Percentiles rank a stretch among this genome's conserved stretches.
phyloP scores from a whole-genome alignment of 2,113 vertebrate genomes.

The Semicossyphus pulcher region DNA sequence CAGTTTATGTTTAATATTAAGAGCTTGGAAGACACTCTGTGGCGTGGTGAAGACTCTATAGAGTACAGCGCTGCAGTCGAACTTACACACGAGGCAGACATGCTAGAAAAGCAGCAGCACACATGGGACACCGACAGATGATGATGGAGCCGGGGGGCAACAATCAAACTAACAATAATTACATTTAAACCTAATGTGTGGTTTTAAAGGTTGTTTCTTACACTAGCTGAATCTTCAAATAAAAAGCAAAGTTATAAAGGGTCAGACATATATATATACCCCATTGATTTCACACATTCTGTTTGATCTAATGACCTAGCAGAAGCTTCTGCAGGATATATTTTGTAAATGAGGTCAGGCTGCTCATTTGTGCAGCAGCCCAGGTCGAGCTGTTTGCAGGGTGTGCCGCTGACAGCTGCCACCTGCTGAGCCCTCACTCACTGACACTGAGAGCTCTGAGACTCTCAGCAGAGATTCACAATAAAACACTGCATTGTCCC shows the following conservation, averaged over 20 bases:
- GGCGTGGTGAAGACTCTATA: too few species aligned
- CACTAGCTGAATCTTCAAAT: background rate
- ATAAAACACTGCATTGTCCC: slow-evolving; percentile 13
- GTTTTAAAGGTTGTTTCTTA: background rate
- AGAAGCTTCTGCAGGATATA: too few species aligned
- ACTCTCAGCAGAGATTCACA: slow-evolving; percentile 14
- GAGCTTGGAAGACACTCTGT: background rate
- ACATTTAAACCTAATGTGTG: background rate
- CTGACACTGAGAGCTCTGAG: slow-evolving; percentile 28
- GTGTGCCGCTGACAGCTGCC: slow-evolving; percentile 30
- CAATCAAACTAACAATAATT: slow-evolving; percentile 7
- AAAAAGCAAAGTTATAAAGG: background rate
- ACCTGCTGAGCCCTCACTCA: slow-evolving; percentile 33
- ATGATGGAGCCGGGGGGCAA: background rate
- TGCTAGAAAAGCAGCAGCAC: background rate
- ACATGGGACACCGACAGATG: background rate
- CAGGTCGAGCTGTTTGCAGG: slow-evolving; percentile 14
- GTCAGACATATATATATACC: too few species aligned
- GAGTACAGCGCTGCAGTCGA: background rate
- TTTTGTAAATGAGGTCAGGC: too few species aligned
- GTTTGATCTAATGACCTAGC: too few species aligned
- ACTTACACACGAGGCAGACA: background rate
- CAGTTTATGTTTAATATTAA: background rate
- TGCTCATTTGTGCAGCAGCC: background rate
- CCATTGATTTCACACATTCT: too few species aligned